These are phyloP conservation scores for Pachyrhynchus sulphureomaculatus DNA, from an alignment of 1,140 invertebrate genomes.

Conservation along the genomic window DNA sequence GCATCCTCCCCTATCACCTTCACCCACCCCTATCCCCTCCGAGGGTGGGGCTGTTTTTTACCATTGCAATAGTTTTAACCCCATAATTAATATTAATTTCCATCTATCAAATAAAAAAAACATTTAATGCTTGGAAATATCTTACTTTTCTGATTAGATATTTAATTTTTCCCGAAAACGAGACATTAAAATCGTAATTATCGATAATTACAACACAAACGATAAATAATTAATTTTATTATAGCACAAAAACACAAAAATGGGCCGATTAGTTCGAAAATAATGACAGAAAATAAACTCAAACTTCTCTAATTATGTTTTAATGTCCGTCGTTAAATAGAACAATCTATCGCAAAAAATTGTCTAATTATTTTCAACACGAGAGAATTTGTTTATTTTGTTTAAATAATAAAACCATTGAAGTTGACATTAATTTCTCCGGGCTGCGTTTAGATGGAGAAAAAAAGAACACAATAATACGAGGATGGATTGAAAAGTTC, in stretches of 20 bases:
- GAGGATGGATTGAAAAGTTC: too few species aligned
- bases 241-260: slow-evolving; percentile 5
- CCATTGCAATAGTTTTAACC: too few species aligned
- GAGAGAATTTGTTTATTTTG: neutral
- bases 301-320: slow-evolving; percentile 4
- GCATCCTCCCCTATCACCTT: too few species aligned
- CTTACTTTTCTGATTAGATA: too few species aligned
- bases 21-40: too few species aligned
- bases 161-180: neutral
- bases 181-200: neutral
- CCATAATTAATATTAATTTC: too few species aligned
- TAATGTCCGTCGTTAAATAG: slow-evolving; percentile 6
- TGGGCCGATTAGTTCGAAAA: neutral
- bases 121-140: too few species aligned
- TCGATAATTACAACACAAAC: neutral
- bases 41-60: too few species aligned
- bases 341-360: neutral
- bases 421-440: too few species aligned
- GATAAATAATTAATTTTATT: slow-evolving; percentile 8
- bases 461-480: too few species aligned
- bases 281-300: slow-evolving; percentile 1
- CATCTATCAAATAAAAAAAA: too few species aligned
- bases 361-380: neutral
- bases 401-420: neutral
- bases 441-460: too few species aligned